Evolutionary conservation across 2,797 vertebrate genomes (phyloP).

Genomic region (Hirundo rustica): DNA sequence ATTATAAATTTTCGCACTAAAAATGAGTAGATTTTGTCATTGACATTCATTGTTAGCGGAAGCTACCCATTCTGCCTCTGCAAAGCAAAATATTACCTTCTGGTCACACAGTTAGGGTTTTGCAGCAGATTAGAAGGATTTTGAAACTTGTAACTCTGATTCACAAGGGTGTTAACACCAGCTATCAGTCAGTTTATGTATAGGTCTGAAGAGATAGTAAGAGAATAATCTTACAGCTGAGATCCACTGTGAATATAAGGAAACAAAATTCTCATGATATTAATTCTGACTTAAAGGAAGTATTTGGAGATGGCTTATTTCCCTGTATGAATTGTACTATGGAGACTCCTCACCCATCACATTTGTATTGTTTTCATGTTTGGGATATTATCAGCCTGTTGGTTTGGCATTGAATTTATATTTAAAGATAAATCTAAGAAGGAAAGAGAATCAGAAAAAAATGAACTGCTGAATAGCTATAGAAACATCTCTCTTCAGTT

Average conservation of each 20-base stretch:
- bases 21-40: not conserved
- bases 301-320: slow-evolving; percentile 18
- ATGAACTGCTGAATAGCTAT: not conserved
- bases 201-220: not conserved
- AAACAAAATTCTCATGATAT: not conserved
- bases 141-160: not conserved
- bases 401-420: not conserved
- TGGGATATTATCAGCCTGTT: not conserved
- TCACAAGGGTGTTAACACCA: not conserved
- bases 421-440: not conserved
- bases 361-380: slow-evolving; percentile 25
- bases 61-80: not conserved
- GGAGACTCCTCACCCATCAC: not conserved
- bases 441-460: not conserved
- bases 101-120: not conserved
- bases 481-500: slow-evolving; percentile 10
- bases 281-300: slow-evolving; percentile 6
- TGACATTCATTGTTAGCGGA: not conserved
- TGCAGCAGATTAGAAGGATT: slow-evolving; percentile 1
- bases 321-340: not conserved
- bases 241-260: not conserved
- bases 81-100: not conserved
- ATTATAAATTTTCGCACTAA: not conserved
- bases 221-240: not conserved
- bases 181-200: not conserved